Evolutionary conservation across 2,888 invertebrate genomes (phyloP).

Genomic region (Monochamus alternatus): DNA sequence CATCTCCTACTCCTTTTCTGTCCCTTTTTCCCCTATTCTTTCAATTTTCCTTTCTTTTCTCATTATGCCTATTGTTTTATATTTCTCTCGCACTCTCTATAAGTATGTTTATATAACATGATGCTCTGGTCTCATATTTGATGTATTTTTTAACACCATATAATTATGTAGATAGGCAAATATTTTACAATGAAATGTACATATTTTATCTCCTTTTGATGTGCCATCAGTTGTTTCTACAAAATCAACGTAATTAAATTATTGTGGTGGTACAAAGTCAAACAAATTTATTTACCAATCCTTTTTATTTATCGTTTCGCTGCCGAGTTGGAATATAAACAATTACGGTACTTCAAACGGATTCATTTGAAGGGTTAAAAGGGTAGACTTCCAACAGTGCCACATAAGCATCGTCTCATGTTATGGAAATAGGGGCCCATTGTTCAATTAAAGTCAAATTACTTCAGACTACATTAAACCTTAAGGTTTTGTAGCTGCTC

Average conservation of each 20-base stretch:
- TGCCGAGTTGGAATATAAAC: not conserved
- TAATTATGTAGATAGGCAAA: too few relatives aligned
- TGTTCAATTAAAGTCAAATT: not conserved
- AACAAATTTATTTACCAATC: not conserved
- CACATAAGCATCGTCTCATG: conserved; percentile 5
- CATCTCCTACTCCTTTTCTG: too few relatives aligned
- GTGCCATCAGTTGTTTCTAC: too few relatives aligned
- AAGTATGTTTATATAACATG: too few relatives aligned
- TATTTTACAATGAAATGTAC: too few relatives aligned
- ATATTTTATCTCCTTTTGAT: too few relatives aligned
- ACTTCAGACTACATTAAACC: conserved; percentile 4
- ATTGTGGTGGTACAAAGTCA: not conserved
- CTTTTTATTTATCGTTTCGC: not conserved
- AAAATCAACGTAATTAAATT: not conserved
- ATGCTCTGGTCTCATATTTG: too few relatives aligned
- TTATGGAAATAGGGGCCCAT: not conserved
- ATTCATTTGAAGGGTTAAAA: conserved; percentile 8
- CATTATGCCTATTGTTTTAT: too few relatives aligned
- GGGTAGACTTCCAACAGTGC: conserved; percentile 3
- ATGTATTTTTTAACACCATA: too few relatives aligned
- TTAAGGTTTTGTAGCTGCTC: not conserved
- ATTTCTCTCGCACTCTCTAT: too few relatives aligned
- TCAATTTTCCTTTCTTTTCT: too few relatives aligned
- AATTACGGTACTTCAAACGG: not conserved
- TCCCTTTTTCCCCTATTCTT: too few relatives aligned